Conservation (phyloP, 1,140 invertebrate species). For the Coelopa frigida region DNA sequence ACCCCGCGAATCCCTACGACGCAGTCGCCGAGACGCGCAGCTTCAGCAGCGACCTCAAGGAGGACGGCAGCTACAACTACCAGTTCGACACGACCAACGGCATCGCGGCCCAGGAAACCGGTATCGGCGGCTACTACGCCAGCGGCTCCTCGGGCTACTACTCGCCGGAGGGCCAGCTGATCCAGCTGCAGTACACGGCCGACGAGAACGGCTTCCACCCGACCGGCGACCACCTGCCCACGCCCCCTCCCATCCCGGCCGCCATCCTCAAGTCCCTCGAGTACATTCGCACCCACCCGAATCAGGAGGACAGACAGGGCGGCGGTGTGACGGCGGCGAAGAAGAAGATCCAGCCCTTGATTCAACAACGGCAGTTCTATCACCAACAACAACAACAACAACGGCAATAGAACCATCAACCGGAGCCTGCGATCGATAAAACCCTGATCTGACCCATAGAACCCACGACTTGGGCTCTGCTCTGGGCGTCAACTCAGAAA, state of each 20-base stretch:
- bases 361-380: no score
- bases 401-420: slow-evolving; percentile 18
- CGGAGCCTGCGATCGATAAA: slow-evolving; percentile 7
- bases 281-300: slow-evolving; percentile 51
- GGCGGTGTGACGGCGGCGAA: no score
- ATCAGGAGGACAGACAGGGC: slow-evolving; percentile 30
- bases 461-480: background rate
- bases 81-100: slow-evolving; percentile 56
- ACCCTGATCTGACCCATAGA: slow-evolving; percentile 11
- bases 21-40: slow-evolving; percentile 29
- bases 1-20: no score
- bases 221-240: slow-evolving; percentile 64
- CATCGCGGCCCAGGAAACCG: slow-evolving; percentile 53
- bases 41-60: slow-evolving; percentile 44
- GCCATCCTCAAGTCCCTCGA: slow-evolving; percentile 56
- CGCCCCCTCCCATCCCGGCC: slow-evolving; percentile 70
- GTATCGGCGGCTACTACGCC: slow-evolving; percentile 40
- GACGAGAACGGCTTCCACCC: slow-evolving; percentile 73
- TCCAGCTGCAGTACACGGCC: slow-evolving; percentile 59
- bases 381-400: no score
- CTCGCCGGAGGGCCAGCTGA: slow-evolving; percentile 44
- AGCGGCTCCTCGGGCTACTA: slow-evolving; percentile 35
- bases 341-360: no score
- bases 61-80: slow-evolving; percentile 50
- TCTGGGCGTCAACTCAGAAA: no score